These are phyloP conservation scores for Alfaro cultratus DNA, from an alignment of 2,797 vertebrate genomes.

Conservation along the genomic window DNA sequence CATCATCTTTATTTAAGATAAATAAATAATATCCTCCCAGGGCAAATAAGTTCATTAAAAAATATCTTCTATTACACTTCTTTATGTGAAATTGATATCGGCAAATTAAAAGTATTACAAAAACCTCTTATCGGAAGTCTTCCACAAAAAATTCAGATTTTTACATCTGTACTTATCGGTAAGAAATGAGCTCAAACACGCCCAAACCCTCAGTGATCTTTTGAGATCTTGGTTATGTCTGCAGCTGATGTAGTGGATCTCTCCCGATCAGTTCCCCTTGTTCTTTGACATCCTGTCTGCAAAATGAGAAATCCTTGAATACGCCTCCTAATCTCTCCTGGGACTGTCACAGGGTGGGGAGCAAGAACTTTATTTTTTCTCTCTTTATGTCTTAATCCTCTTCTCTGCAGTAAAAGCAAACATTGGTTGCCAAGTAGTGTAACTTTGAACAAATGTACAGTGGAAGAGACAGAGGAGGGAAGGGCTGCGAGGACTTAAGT, in stretches of 20 bases:
- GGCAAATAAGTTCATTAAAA: background rate
- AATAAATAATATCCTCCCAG: background rate
- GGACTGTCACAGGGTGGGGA: slow-evolving; percentile 29
- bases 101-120: background rate
- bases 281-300: slow-evolving; percentile 49
- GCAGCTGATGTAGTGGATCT: background rate
- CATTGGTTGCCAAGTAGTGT: slow-evolving; percentile 73
- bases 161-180: background rate
- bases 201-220: background rate
- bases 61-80: background rate
- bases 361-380: slow-evolving; percentile 26
- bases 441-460: slow-evolving; percentile 73
- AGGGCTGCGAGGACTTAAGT: slow-evolving; percentile 52
- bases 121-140: background rate
- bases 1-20: background rate
- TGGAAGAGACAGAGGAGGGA: slow-evolving; percentile 28
- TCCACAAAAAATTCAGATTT: background rate
- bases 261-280: slow-evolving; percentile 7
- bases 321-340: slow-evolving; percentile 28
- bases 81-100: background rate
- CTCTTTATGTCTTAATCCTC: slow-evolving; percentile 70
- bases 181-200: background rate
- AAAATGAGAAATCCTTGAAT: slow-evolving; percentile 54
- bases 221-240: background rate
- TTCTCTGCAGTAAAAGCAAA: slow-evolving; percentile 78